A percentile compares a stretch with the other conserved stretches of the same genome.
phyloP scores from a whole-genome alignment of 2,113 vertebrate genomes.

The Dasyprocta punctata region DNA sequence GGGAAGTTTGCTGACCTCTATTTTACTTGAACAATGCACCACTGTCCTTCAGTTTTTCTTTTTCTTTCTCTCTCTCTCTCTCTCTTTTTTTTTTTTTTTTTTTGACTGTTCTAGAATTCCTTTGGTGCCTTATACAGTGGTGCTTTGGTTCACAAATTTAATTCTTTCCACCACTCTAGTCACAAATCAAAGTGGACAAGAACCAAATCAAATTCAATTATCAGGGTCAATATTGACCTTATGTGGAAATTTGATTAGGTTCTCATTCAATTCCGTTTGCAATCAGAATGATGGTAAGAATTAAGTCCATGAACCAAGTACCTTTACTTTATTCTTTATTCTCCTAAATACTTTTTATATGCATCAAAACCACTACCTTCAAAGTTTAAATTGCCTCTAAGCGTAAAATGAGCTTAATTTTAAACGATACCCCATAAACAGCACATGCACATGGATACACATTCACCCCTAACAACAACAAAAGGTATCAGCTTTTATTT shows the following conservation, averaged over 20 bases:
- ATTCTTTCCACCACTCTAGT: not conserved
- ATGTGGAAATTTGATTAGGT: not conserved
- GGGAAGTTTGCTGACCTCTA: not conserved
- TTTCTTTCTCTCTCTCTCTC: too few species aligned
- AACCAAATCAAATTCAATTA: not conserved
- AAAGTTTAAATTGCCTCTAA: not conserved
- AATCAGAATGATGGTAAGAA: not conserved
- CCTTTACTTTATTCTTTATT: not conserved
- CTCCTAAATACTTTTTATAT: not conserved
- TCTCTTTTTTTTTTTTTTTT: not conserved
- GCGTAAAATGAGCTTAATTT: not conserved
- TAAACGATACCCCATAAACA: not conserved
- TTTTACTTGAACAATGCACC: not conserved
- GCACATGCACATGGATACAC: not conserved
- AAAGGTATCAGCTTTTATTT: not conserved
- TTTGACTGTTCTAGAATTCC: not conserved
- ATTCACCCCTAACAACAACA: not conserved
- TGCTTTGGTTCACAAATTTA: not conserved
- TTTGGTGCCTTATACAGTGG: not conserved
- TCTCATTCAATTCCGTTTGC: not conserved
- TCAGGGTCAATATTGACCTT: not conserved
- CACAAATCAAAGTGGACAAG: not conserved
- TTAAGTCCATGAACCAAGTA: not conserved
- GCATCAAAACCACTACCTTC: not conserved
- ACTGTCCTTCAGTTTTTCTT: not conserved